Evolutionary conservation across 1,140 invertebrate species (phyloP).

Genomic region (Drepana arcuata): DNA sequence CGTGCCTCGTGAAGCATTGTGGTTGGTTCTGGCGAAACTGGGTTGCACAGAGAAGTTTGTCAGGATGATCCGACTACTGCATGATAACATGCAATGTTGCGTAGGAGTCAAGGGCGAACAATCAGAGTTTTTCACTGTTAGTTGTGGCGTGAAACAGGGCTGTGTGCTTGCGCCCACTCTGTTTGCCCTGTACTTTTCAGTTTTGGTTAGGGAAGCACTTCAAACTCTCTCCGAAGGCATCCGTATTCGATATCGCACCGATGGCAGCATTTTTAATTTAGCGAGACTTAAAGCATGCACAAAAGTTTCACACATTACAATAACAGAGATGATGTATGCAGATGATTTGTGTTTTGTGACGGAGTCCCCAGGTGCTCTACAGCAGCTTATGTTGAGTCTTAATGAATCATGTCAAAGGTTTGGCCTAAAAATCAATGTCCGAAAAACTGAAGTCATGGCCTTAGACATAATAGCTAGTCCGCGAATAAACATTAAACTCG

Average conservation of each 20-base stretch:
- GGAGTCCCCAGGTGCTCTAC: constrained; percentile 12
- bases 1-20: constrained; percentile 6
- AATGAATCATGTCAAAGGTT: constrained; percentile 11
- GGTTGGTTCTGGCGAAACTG: neutral
- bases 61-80: neutral
- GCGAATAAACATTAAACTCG: constrained; percentile 4
- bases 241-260: constrained; percentile 7
- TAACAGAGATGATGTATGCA: constrained; percentile 11
- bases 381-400: constrained; percentile 7
- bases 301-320: constrained; percentile 8
- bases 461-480: constrained; percentile 3
- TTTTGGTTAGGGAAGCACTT: constrained; percentile 8
- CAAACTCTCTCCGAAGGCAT: constrained; percentile 5
- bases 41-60: neutral
- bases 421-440: constrained; percentile 15
- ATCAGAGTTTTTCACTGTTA: constrained; percentile 13
- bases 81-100: neutral
- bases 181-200: constrained; percentile 17
- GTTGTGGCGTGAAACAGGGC: constrained; percentile 18
- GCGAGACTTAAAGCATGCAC: constrained; percentile 9
- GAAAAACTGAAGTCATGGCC: constrained; percentile 20
- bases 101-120: constrained; percentile 6
- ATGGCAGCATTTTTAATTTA: constrained; percentile 9
- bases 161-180: constrained; percentile 19
- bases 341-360: constrained; percentile 16